Evolutionary conservation across 1,140 invertebrate species (phyloP).

Genomic region (Ips nitidus): DNA sequence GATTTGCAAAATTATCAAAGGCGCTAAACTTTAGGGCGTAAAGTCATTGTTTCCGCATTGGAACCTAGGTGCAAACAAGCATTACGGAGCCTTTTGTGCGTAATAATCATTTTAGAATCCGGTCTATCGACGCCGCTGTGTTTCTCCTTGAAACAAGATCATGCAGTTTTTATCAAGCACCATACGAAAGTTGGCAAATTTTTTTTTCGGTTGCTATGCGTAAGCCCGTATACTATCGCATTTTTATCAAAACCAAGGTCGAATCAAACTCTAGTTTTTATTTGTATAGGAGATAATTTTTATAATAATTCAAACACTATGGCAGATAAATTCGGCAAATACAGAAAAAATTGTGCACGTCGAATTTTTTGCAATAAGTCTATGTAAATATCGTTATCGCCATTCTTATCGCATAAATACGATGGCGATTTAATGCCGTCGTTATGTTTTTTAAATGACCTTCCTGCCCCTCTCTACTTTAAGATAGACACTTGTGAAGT

Average conservation of each 20-base stretch:
- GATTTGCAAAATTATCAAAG: too few relatives aligned
- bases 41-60: too few relatives aligned
- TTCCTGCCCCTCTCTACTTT: not conserved
- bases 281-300: conserved; percentile 33
- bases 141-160: conserved; percentile 27
- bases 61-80: too few relatives aligned
- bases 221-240: conserved; percentile 26
- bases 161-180: conserved; percentile 27
- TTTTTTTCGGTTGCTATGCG: conserved; percentile 28
- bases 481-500: not conserved
- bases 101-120: not conserved
- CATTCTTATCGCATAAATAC: conserved; percentile 2
- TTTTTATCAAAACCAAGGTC: conserved; percentile 28
- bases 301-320: conserved; percentile 31
- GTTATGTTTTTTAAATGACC: conserved; percentile 4
- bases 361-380: conserved; percentile 33
- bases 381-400: conserved; percentile 24
- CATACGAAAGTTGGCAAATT: conserved; percentile 22
- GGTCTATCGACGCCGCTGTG: conserved; percentile 14
- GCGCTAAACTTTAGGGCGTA: too few relatives aligned
- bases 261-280: conserved; percentile 29
- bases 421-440: not conserved
- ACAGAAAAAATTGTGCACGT: conserved; percentile 22
- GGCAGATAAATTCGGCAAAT: conserved; percentile 28
- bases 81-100: too few relatives aligned